These are phyloP conservation scores for Tarsius wallacei DNA, from an alignment of 2,797 vertebrate genomes.

Conservation along the genomic window DNA sequence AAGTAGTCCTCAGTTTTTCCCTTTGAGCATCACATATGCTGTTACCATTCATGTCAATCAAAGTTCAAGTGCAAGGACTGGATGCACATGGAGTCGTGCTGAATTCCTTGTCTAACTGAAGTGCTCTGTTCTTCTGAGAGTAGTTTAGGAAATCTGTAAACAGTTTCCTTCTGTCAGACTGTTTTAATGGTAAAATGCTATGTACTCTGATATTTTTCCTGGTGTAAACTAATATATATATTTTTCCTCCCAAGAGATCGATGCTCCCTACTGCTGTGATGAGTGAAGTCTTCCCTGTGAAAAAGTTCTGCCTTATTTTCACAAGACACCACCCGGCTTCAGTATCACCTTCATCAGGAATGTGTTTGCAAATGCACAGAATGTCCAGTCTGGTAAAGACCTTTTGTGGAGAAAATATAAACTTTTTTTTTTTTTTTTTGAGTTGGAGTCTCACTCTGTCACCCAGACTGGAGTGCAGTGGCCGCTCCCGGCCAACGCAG, in stretches of 20 bases:
- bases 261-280: neutral
- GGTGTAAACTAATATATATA: neutral
- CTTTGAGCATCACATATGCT: neutral
- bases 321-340: neutral
- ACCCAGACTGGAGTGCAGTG: too few relatives aligned
- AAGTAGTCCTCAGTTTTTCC: neutral
- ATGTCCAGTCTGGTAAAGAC: neutral
- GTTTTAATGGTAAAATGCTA: slow-evolving; percentile 1
- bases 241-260: neutral
- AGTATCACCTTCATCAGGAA: neutral
- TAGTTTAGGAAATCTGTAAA: slow-evolving; percentile 29
- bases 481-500: too few relatives aligned
- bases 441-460: too few relatives aligned
- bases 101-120: neutral
- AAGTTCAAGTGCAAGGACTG: neutral
- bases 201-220: neutral
- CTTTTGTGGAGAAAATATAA: neutral
- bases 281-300: neutral
- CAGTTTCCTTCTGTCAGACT: neutral
- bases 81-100: neutral
- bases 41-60: neutral
- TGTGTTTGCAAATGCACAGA: neutral
- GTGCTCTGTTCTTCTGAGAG: slow-evolving; percentile 48
- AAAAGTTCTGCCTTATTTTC: neutral
- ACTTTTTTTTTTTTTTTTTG: too few relatives aligned